Base-by-base conservation (phyloP, 2,113 vertebrate species). In the Chionis minor region DNA sequence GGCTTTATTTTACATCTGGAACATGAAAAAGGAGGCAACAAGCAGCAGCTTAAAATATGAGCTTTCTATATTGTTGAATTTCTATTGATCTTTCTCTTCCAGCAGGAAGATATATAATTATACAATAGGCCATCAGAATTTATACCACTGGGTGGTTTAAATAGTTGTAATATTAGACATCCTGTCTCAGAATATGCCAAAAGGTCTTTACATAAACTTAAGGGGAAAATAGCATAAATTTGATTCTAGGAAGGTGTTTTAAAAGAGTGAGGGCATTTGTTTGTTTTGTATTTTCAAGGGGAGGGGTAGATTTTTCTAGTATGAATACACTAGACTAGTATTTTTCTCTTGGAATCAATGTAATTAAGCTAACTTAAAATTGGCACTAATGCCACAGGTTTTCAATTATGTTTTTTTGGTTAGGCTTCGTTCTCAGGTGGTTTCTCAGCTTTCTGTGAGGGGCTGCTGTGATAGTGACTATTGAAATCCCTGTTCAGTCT, bases 1-100 rank as follows among this genome's bases (percentile, higher is more conserved):
- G 70, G 23, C 47, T 94, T 78, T 78, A 59, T 78, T 95, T 92
- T 70, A 78, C 52, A 56, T 87, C 38, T 84, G 69, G 61, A 91
- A 93, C 30, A 38, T 87, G 26, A 79, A 90, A 88, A 91, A 85
- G 14, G n/a, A 66, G 61, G 32, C 58, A 92, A 81, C n/a, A 74
- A 54, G 56, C 12, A 89, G 74, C 42, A 55, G 42, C 19, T 84
- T 69, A 75, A 91, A 92, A 91, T 79, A 44, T 8, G 18, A 88
- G 7, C 44, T 81, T 92, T 79, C 56, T n/a, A 0, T 59, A 49
- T 55, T 75, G 40, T 40, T 88, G 35, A 77, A 81, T 72, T 91
- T 51, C 26, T 79, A 40, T 85, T 82, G 52, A 63, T 90, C 61
- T 73, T 92, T 69, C 20, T 74, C 47, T 87, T 90, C 40, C 44